A percentile compares a stretch with the other conserved stretches of the same genome.
These are phyloP conservation scores for Microtus richardsoni DNA, from an alignment of 2,113 vertebrate species.

Conservation along the genomic window DNA sequence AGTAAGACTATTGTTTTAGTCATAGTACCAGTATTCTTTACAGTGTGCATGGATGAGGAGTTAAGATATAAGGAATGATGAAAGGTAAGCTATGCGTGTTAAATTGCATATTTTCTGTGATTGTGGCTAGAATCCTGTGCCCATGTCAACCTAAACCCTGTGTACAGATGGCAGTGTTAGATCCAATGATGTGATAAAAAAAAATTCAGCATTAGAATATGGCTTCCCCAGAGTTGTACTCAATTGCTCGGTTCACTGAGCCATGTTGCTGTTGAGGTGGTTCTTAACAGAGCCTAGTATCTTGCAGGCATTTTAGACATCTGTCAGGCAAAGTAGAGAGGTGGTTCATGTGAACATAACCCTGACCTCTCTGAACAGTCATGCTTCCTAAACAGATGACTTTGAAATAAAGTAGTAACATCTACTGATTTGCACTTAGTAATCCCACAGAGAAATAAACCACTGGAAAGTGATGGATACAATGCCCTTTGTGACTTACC, in stretches of 20 bases:
- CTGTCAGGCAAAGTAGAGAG: not conserved
- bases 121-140: not conserved
- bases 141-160: not conserved
- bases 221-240: not conserved
- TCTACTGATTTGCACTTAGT: not conserved
- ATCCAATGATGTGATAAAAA: slow-evolving; percentile 8
- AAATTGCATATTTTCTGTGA: not conserved
- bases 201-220: slow-evolving; percentile 32
- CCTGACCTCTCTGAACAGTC: not conserved
- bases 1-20: not conserved
- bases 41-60: not conserved
- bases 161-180: slow-evolving; percentile 28
- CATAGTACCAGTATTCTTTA: not conserved
- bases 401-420: not conserved
- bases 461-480: not conserved
- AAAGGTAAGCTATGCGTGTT: not conserved
- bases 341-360: not conserved
- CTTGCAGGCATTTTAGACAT: slow-evolving; percentile 22
- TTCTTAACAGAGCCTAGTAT: not conserved
- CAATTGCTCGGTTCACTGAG: slow-evolving; percentile 13
- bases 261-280: not conserved
- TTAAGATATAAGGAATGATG: not conserved
- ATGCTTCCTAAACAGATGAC: not conserved
- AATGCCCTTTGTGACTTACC: not conserved
- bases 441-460: not conserved